Evolutionary conservation across 2,888 invertebrate genomes (phyloP).

Genomic region (Lydus trimaculatus): DNA sequence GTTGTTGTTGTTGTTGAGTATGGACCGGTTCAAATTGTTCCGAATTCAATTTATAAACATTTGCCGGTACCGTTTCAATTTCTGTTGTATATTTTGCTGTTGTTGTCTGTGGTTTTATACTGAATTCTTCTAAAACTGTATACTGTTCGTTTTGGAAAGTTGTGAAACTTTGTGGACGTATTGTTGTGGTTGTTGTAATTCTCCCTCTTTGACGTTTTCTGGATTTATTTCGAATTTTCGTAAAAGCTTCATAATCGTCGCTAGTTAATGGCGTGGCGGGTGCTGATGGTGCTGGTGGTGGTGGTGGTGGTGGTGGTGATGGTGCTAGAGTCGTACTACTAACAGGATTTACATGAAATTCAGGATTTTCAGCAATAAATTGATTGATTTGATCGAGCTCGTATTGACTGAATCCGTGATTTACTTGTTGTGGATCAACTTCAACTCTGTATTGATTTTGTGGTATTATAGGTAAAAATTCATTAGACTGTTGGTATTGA

Average conservation of each 20-base stretch:
- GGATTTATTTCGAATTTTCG: constrained; percentile 38
- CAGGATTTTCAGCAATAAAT: constrained; percentile 15
- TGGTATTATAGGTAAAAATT: constrained; percentile 14
- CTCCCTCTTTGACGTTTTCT: constrained; percentile 26
- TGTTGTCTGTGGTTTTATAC: constrained; percentile 28
- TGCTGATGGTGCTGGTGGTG: constrained; percentile 17
- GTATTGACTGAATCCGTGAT: constrained; percentile 43
- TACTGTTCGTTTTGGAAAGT: constrained; percentile 42
- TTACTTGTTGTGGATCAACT: constrained; percentile 40
- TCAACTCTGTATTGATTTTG: constrained; percentile 16
- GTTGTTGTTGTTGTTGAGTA: constrained; percentile 18
- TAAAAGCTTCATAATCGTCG: constrained; percentile 22
- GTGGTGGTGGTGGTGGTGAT: constrained; percentile 17
- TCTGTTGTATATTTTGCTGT: constrained; percentile 33
- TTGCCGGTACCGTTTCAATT: constrained; percentile 38
- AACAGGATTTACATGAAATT: background rate
- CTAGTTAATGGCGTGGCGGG: constrained; percentile 26
- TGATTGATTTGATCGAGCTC: constrained; percentile 49
- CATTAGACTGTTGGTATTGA: background rate
- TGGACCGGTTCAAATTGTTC: constrained; percentile 18
- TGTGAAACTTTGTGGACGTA: constrained; percentile 18
- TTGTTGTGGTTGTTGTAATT: constrained; percentile 35
- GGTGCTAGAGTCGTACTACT: constrained; percentile 31
- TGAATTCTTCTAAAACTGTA: constrained; percentile 53
- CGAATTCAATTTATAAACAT: constrained; percentile 34